phyloP scores from a whole-genome alignment of 2,113 vertebrate genomes.

The Bufo bufo region DNA sequence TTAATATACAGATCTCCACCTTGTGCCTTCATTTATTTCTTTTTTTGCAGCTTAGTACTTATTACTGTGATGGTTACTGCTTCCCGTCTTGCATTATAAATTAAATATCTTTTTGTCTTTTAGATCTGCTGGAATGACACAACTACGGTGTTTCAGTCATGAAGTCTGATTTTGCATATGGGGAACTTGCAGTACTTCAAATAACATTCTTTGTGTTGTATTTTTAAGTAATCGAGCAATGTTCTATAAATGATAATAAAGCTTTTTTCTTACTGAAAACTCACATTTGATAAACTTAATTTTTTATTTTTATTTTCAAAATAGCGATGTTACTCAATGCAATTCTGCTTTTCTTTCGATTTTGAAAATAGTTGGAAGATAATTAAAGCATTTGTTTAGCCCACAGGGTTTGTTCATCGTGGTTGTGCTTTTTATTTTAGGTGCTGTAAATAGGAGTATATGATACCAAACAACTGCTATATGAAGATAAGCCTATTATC shows the following conservation, averaged over 20 bases:
- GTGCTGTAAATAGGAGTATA: background rate
- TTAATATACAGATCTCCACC: too few relatives aligned
- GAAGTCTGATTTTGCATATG: conserved; percentile 33
- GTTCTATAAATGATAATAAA: conserved; percentile 46
- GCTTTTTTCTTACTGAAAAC: conserved; percentile 49
- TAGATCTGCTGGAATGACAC: conserved; percentile 42
- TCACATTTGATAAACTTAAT: conserved; percentile 41
- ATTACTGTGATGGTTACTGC: background rate
- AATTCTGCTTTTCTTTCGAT: conserved; percentile 17
- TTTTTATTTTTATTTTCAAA: conserved; percentile 41
- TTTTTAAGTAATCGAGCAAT: conserved; percentile 49
- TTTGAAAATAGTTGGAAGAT: conserved; percentile 30
- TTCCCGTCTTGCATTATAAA: background rate
- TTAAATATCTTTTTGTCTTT: background rate
- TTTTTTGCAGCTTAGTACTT: background rate
- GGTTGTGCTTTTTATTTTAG: conserved; percentile 25
- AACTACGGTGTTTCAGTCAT: conserved; percentile 10
- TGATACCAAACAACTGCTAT: conserved; percentile 31
- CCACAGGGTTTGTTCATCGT: conserved; percentile 17
- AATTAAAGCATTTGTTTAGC: conserved; percentile 41
- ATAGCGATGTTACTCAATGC: conserved; percentile 24
- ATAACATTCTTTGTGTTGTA: conserved; percentile 54
- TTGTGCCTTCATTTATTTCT: too few relatives aligned
- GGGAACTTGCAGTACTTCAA: conserved; percentile 46
- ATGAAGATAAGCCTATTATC: conserved; percentile 6